Conservation (phyloP, 2,888 invertebrate genomes). For the Polylopha cassiicola region DNA sequence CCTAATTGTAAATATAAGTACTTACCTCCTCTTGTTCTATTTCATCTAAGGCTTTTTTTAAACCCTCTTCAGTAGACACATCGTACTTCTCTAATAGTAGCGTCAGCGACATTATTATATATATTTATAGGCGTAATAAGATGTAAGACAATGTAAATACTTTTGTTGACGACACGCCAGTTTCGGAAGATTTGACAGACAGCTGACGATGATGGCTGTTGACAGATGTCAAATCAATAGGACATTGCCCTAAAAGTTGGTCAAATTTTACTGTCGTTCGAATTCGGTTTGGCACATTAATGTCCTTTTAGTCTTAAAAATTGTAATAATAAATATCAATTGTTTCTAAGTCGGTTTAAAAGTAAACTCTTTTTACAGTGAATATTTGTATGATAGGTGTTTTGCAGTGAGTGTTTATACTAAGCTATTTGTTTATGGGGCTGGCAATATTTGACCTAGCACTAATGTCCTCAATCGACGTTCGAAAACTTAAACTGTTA, state of each 20-base stretch:
- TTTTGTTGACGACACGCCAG: constrained; percentile 15
- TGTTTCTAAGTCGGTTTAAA: too few relatives aligned
- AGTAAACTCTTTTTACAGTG: too few relatives aligned
- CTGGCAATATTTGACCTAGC: constrained; percentile 2
- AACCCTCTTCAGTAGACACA: constrained; percentile 74
- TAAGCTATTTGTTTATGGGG: too few relatives aligned
- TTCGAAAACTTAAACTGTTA: neutral
- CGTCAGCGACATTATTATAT: constrained; percentile 46
- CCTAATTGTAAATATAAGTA: constrained; percentile 8
- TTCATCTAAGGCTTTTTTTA: constrained; percentile 75
- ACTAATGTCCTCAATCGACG: neutral
- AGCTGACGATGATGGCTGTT: constrained; percentile 12
- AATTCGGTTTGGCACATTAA: too few relatives aligned
- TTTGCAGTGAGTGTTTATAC: too few relatives aligned
- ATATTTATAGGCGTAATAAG: constrained; percentile 4
- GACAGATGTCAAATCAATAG: constrained; percentile 6
- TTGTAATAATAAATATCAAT: too few relatives aligned
- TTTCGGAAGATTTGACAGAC: neutral
- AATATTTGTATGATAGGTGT: too few relatives aligned
- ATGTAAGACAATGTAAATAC: neutral
- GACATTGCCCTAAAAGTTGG: too few relatives aligned
- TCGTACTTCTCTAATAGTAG: constrained; percentile 67
- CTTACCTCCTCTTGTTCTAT: constrained; percentile 78
- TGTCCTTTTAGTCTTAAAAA: too few relatives aligned
- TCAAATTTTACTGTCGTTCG: too few relatives aligned